Evolutionary conservation across 2,113 vertebrate species (phyloP).

Genomic region (Takifugu flavidus): DNA sequence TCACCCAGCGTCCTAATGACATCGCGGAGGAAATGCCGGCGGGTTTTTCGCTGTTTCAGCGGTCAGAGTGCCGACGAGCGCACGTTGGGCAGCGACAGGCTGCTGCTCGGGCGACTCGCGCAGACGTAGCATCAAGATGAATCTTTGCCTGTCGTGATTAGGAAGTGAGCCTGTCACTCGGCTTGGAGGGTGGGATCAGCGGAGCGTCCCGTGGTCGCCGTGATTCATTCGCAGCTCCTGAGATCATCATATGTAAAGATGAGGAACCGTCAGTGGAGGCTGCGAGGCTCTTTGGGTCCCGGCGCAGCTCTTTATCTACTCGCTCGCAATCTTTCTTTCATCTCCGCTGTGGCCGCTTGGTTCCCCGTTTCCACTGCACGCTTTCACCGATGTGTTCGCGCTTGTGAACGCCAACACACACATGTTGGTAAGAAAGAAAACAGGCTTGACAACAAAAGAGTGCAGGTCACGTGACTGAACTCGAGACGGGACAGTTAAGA

Average conservation of each 20-base stretch:
- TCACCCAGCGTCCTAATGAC: too few species aligned
- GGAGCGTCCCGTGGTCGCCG: constrained; percentile 46
- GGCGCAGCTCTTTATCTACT: constrained; percentile 30
- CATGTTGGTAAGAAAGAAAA: too few species aligned
- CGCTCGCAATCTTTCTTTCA: not conserved
- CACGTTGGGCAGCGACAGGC: constrained; percentile 40
- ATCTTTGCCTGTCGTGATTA: constrained; percentile 13
- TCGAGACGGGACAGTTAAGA: too few species aligned
- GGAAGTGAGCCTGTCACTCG: constrained; percentile 40
- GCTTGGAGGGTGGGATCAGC: constrained; percentile 60
- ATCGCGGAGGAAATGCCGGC: constrained; percentile 12
- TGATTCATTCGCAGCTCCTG: constrained; percentile 54
- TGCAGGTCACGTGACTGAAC: too few species aligned
- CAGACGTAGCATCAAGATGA: constrained; percentile 34
- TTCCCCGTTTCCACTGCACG: too few species aligned
- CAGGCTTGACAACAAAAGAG: too few species aligned
- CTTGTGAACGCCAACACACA: too few species aligned
- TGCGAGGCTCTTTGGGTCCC: constrained; percentile 34
- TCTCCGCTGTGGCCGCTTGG: not conserved
- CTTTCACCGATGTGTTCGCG: too few species aligned
- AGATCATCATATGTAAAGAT: constrained; percentile 72
- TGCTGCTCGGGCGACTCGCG: constrained; percentile 1
- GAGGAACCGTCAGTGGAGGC: constrained; percentile 54
- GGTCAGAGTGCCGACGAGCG: constrained; percentile 39
- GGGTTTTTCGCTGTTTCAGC: constrained; percentile 16